Conservation (phyloP, 2,888 invertebrate genomes). For the Argyresthia goedartella region DNA sequence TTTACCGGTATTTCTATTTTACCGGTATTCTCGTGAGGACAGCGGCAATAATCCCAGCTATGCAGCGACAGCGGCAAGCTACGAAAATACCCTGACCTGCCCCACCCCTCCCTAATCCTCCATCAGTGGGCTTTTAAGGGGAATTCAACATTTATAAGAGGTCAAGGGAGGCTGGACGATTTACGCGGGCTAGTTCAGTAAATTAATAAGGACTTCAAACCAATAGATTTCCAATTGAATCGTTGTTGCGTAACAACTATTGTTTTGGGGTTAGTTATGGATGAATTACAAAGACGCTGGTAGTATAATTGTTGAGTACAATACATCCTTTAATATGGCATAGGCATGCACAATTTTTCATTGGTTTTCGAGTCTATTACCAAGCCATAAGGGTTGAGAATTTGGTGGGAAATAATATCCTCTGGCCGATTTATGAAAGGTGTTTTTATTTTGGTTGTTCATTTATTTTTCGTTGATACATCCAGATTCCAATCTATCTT, state of each 20-base stretch:
- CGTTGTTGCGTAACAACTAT: too few relatives aligned
- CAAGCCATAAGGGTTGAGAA: too few relatives aligned
- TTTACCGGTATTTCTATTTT: constrained; percentile 29
- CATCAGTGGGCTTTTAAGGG: not conserved
- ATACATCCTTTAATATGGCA: too few relatives aligned
- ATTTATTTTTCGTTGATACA: too few relatives aligned
- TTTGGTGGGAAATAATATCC: too few relatives aligned
- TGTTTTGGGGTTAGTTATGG: too few relatives aligned
- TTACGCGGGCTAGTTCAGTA: constrained; percentile 1
- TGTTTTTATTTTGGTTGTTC: not conserved
- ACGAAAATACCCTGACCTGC: constrained; percentile 19
- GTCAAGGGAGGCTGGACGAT: not conserved
- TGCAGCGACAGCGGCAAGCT: constrained; percentile 12
- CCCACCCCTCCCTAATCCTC: not conserved
- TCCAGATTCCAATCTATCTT: too few relatives aligned
- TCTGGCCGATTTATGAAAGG: not conserved
- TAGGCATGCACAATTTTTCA: too few relatives aligned
- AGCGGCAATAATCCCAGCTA: not conserved
- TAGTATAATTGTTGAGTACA: too few relatives aligned
- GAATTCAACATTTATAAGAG: not conserved
- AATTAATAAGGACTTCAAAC: constrained; percentile 3
- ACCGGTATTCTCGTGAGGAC: not conserved
- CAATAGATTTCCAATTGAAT: too few relatives aligned
- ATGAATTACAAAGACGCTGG: too few relatives aligned
- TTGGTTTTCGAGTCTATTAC: too few relatives aligned